These are phyloP conservation scores for Lordiphosa mommai DNA, from an alignment of 1,140 invertebrate species.

Conservation along the genomic window DNA sequence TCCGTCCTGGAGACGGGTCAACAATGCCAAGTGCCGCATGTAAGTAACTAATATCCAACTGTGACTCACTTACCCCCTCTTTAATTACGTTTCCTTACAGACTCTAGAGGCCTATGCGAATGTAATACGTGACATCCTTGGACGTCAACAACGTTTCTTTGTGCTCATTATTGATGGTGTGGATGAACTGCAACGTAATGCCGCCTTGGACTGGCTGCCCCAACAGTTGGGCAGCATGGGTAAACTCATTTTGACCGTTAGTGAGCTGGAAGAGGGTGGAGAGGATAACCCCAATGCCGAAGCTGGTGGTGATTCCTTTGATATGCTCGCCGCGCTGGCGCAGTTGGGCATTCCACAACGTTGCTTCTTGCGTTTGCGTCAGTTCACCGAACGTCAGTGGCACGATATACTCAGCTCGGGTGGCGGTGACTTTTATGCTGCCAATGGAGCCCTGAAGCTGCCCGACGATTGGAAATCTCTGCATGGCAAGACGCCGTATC, in stretches of 20 bases:
- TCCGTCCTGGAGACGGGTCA: conserved; percentile 59
- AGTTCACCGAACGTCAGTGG: conserved; percentile 77
- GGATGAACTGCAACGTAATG: conserved; percentile 83
- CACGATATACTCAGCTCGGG: conserved; percentile 75
- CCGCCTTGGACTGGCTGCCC: conserved; percentile 85
- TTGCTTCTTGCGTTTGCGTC: conserved; percentile 68
- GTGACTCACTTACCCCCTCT: too few species aligned
- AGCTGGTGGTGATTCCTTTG: conserved; percentile 32
- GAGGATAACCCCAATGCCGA: conserved; percentile 9
- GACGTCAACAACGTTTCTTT: conserved; percentile 73
- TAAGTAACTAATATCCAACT: conserved; percentile 28
- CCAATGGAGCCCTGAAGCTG: conserved; percentile 73
- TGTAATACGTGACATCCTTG: conserved; percentile 53
- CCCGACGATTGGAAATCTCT: conserved; percentile 74
- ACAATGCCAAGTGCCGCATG: conserved; percentile 67
- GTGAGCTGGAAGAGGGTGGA: conserved; percentile 53
- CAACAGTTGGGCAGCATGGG: conserved; percentile 84
- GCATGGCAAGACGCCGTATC: conserved; percentile 73
- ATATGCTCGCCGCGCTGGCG: conserved; percentile 61
- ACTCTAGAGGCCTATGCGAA: conserved; percentile 45
- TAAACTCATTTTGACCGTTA: conserved; percentile 86
- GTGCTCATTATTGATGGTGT: conserved; percentile 87
- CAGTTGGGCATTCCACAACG: conserved; percentile 67
- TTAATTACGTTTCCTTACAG: conserved; percentile 18
- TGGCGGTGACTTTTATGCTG: conserved; percentile 77